These are phyloP conservation scores for Nestor notabilis DNA, from an alignment of 2,113 vertebrate species.

Conservation along the genomic window DNA sequence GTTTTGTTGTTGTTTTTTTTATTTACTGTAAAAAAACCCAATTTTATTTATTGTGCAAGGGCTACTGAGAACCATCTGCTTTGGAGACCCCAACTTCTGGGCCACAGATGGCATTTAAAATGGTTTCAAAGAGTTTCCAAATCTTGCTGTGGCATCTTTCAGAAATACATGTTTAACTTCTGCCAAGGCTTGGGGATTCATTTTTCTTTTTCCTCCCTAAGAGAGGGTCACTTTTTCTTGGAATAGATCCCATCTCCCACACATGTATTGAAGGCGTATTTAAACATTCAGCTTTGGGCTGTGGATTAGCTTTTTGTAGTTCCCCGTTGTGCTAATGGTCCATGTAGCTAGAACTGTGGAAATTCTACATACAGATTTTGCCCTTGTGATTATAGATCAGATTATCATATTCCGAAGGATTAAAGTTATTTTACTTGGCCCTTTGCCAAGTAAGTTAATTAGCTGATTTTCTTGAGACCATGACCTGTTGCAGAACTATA, in stretches of 20 bases:
- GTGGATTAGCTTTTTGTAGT: slow-evolving; percentile 7
- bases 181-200: not conserved
- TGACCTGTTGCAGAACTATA: not conserved
- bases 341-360: not conserved
- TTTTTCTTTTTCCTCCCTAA: not conserved
- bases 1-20: not conserved
- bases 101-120: not conserved
- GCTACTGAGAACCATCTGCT: not conserved
- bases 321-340: not conserved
- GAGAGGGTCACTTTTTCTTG: slow-evolving; percentile 26
- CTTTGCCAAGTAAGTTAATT: not conserved
- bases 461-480: slow-evolving; percentile 1
- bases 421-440: slow-evolving; percentile 27
- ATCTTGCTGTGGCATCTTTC: slow-evolving; percentile 17
- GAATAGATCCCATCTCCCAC: not conserved
- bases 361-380: not conserved
- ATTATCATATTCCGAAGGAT: slow-evolving; percentile 38
- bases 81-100: not conserved
- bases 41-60: not conserved
- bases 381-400: slow-evolving; percentile 3
- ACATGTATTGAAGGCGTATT: not conserved
- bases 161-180: not conserved
- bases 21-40: not conserved
- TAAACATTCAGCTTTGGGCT: slow-evolving; percentile 6
- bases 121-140: not conserved